These are phyloP conservation scores for Eupleurogrammus muticus DNA, from an alignment of 2,797 vertebrate genomes.

Conservation along the genomic window DNA sequence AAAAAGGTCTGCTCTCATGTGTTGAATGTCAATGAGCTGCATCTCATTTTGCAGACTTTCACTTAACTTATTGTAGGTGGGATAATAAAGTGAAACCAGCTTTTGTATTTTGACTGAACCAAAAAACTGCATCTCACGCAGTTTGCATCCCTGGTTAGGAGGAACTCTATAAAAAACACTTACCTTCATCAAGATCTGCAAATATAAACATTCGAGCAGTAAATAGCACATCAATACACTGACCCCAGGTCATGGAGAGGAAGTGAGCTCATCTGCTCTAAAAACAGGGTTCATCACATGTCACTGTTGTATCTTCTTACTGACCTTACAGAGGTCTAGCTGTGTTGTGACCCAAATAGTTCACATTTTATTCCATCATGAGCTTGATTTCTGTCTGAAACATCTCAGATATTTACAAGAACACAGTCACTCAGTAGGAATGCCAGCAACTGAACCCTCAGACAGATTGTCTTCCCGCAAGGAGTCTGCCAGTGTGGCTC, in stretches of 20 bases:
- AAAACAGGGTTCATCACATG: conserved; percentile 12
- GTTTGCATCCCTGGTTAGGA: background rate
- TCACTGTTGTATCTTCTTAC: conserved; percentile 5
- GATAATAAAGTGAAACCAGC: background rate
- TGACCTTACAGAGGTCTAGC: conserved; percentile 13
- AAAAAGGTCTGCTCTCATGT: background rate
- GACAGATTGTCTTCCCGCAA: conserved; percentile 38
- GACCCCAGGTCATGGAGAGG: background rate
- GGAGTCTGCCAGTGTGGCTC: conserved; percentile 19
- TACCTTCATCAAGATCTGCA: background rate
- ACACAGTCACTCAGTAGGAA: conserved; percentile 28
- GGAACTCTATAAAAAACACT: background rate
- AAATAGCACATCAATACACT: background rate
- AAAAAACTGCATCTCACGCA: background rate
- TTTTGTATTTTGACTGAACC: background rate
- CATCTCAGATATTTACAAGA: conserved; percentile 43
- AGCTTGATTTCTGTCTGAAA: conserved; percentile 43
- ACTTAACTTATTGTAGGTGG: background rate
- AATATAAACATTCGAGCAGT: background rate
- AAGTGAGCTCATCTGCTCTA: background rate
- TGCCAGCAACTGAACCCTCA: conserved; percentile 34
- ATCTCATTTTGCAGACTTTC: background rate
- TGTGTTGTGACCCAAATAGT: conserved; percentile 56
- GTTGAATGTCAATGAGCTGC: too few relatives aligned
- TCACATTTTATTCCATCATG: conserved; percentile 49